Base-by-base conservation (phyloP, 2,797 vertebrate genomes). In the Vireo griseus region DNA sequence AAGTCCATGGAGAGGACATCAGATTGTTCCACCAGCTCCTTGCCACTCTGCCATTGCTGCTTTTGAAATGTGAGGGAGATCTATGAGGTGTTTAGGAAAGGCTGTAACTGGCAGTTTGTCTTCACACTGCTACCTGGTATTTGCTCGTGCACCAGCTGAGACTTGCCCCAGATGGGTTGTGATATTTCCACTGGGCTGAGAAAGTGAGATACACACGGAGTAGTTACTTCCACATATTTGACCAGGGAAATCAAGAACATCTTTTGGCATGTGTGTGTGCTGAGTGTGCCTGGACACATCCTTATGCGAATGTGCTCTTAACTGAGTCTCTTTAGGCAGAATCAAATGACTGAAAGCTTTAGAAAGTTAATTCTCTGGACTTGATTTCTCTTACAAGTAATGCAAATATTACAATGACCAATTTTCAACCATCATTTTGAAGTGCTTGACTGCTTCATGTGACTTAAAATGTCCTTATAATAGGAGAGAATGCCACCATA, bases 31-130 rank as follows among this genome's bases (percentile, higher is more conserved):
- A 57, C n/a, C 18, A 59, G 11, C 26, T 79, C 25, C 42, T 37
- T 57, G 39, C 37, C 0, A 0, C 22, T 71, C 52, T 26, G 29
- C 0, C 1, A 7, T 16, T 82, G 33, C 35, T 59, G n/a, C 17
- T 68, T 76, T 62, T 71, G 39, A 57, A 79, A 22, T 12, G 19
- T 44, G 11, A 2, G 1, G 42, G 37, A 69, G 6, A 4, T 47
- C 28, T 58, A 24, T 61, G 67, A 71, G 39, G 2, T 45, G 5
- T 52, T 61, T 21, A 45, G 45, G 35, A 80, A 90, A 71, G 19
- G 29, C 28, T 79, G 1, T 25, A 58, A 73, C 25, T 63, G 24
- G 25, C 9, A 77, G 19, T 28, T 88, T 63, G 8, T 21, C 31
- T 75, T 87, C 35, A 28, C 6, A 31, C 18, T 48, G 29, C 5